Base-by-base conservation (phyloP, 2,888 invertebrate species). In the Diloba caeruleocephala region DNA sequence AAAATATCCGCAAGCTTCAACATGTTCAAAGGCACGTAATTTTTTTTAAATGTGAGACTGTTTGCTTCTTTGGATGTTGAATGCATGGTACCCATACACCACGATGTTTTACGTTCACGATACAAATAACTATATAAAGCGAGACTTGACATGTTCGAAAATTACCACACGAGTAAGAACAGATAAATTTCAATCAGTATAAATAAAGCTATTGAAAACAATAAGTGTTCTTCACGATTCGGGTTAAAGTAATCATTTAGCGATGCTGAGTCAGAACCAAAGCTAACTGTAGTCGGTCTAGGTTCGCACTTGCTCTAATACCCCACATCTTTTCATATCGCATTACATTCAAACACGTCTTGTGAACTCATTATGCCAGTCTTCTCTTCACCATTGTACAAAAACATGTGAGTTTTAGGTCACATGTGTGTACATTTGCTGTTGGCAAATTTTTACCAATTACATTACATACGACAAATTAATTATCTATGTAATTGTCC, bases 271-370 rank as follows among this genome's bases (percentile, higher is more conserved):
- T 90, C 89, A 88, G 81, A 78, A 74, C 67, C 69, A 70, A 69
- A 80, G 65, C 76, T 87, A 87, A 90, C 87, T 83, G 87, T 87
- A 79, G 60, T 77, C 77, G 64, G 74, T 80, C 82, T 88, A 85
- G 82, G 85, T 87, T 79, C 71, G 70, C 81, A 78, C 76, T 78
- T 82, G 91, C 76, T 88, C 92, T 77, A 85, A 79, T 90, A 88
- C 78, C 90, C 91, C 75, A 90, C 86, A 87, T 92, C 78, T 84
- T 83, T 82, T 80, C 76, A 79, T 82, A 87, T 87, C 81, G 81
- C 74, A 79, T 86, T 85, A 87, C 84, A 81, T 80, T 82, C 77
- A 82, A 78, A 79, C 76, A 79, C 75, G 68, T 73, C 76, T 76
- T 74, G 82, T 79, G 84, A 74, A 79, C 84, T 87, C 82, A 82